Conservation (phyloP, 2,888 invertebrate genomes). For the Agapostemon virescens region DNA sequence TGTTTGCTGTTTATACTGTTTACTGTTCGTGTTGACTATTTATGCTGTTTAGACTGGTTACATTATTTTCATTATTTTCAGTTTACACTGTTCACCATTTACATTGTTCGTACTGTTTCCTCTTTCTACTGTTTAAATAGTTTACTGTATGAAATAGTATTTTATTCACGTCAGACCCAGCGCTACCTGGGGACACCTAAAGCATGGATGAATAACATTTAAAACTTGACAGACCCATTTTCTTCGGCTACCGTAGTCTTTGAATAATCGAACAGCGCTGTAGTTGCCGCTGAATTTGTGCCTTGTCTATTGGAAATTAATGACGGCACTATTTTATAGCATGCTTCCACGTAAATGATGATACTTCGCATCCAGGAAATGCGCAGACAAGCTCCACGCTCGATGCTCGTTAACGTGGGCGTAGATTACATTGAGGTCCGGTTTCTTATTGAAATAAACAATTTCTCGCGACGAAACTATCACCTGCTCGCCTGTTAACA, state of each 20-base stretch:
- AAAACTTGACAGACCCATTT: conserved; percentile 30
- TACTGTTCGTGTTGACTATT: too few species aligned
- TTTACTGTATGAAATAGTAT: too few species aligned
- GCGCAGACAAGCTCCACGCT: conserved; percentile 22
- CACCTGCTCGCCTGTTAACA: conserved; percentile 15
- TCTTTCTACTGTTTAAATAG: too few species aligned
- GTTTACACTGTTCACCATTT: too few species aligned
- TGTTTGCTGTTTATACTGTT: too few species aligned
- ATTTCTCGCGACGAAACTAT: conserved; percentile 24
- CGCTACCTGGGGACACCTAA: background rate
- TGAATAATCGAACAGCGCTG: conserved; percentile 42
- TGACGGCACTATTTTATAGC: conserved; percentile 52
- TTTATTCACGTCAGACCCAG: too few species aligned
- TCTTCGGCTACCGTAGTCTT: conserved; percentile 24
- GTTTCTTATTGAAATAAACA: conserved; percentile 49
- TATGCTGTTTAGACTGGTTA: too few species aligned
- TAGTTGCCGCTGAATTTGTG: conserved; percentile 33
- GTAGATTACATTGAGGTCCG: conserved; percentile 37
- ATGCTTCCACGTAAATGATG: conserved; percentile 47
- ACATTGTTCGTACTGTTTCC: too few species aligned
- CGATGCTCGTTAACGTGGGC: conserved; percentile 44
- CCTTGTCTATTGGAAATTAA: conserved; percentile 58
- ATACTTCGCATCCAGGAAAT: conserved; percentile 59
- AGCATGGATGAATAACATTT: background rate
- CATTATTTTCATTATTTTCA: too few species aligned